These are phyloP conservation scores for Amazona finschi DNA, from an alignment of 2,797 vertebrate species.

Conservation along the genomic window DNA sequence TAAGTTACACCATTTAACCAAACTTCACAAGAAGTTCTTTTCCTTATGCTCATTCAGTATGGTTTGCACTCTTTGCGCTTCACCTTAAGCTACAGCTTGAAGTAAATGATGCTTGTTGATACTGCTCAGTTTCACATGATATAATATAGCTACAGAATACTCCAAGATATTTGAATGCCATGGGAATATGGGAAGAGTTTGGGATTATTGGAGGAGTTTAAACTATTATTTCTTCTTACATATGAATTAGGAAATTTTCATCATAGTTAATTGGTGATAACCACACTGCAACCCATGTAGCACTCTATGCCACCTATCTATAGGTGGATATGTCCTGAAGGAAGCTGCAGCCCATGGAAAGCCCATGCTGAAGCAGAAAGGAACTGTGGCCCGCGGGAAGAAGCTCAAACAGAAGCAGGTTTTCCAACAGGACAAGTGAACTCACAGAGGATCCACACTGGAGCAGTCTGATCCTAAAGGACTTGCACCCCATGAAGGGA, in stretches of 20 bases:
- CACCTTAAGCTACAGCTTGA: neutral
- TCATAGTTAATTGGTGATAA: fast-evolving
- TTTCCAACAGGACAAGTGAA: neutral
- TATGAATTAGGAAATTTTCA: neutral
- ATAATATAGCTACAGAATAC: neutral
- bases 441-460: fast-evolving
- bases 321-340: neutral
- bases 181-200: neutral
- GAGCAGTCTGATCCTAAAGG: neutral
- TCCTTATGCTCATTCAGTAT: neutral
- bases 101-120: neutral
- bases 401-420: fast-evolving
- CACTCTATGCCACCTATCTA: neutral
- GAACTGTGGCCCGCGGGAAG: neutral
- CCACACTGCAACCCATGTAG: neutral
- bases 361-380: fast-evolving
- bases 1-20: neutral
- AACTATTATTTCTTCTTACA: neutral
- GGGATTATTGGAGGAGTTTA: neutral
- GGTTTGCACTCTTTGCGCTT: neutral
- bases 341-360: neutral
- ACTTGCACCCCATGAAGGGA: neutral
- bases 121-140: neutral
- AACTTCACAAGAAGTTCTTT: neutral
- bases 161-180: neutral